Conservation (phyloP, 2,797 vertebrate genomes). For the Xenopus petersii region DNA sequence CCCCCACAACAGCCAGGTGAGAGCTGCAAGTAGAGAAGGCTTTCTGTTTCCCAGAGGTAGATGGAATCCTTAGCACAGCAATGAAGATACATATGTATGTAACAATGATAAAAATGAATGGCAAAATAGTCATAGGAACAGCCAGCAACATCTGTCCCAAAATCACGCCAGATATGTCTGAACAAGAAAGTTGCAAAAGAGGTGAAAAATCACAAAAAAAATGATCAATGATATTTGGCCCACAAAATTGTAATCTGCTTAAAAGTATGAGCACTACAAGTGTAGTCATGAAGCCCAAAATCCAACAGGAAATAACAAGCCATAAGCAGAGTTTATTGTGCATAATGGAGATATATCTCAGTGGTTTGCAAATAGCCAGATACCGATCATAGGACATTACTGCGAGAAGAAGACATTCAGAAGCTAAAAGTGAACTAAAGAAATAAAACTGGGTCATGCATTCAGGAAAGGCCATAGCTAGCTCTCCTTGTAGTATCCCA, state of each 20-base stretch:
- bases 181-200: constrained; percentile 19
- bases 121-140: neutral
- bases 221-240: constrained; percentile 20
- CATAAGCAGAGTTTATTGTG: neutral
- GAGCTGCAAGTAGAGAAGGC: constrained; percentile 33
- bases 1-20: constrained; percentile 49
- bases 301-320: neutral
- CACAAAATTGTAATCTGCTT: neutral
- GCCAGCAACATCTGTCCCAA: neutral
- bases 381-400: constrained; percentile 43
- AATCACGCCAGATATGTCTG: neutral
- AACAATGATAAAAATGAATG: neutral
- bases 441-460: constrained; percentile 28
- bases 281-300: neutral
- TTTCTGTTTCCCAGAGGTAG: neutral
- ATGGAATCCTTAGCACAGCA: neutral
- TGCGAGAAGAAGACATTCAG: constrained; percentile 30
- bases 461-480: constrained; percentile 2
- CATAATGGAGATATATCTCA: constrained; percentile 21
- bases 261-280: neutral
- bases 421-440: constrained; percentile 4
- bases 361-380: constrained; percentile 25
- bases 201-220: constrained; percentile 29
- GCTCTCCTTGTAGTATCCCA: neutral
- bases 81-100: constrained; percentile 7